Base-by-base conservation (phyloP, 2,888 invertebrate genomes). In the Andrena marginata region DNA sequence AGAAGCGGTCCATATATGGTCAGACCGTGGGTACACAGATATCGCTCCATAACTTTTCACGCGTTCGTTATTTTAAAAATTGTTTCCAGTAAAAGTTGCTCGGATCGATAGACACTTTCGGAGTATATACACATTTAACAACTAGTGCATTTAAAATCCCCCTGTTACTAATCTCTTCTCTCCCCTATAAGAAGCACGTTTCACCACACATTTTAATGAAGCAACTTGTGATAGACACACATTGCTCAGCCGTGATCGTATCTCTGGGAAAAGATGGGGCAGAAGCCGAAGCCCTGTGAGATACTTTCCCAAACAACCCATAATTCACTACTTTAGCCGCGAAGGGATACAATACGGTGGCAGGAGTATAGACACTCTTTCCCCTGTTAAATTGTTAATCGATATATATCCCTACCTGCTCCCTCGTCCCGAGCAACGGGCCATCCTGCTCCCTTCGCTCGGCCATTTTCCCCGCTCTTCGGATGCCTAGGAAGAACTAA, bases 401-500 rank as follows among this genome's bases (percentile, higher is more conserved):
- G 48, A 62, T 60, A 29, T 56, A 54, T 23, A 59, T 70, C 64
- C 13, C 63, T 26, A 77, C 59, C 35, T 59, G 7, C 26, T 65
- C 77, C 35, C 62, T 29, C 56, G 33, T 31, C 31, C 8, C 16
- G 20, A 56, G 23, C 33, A 74, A 60, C 26, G 68, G 68, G 48
- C 26, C 26, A 69, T 51, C 16, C 10, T 29, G 3, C n/a, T 49
- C 49, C 31, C 54, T 23, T 54, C 33, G 62, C 49, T 33, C 56
- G 23, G 2, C n/a, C 16, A 16, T 54, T 64, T 48, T 33, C 64
- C 26, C 74, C 20, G 3, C 4, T n/a, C 56, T 48, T 20, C 75
- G 42, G 10, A 68, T 69, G 16, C 54, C 69, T 7, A 23, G 65
- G 51, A 69, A 76, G 64, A 56, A 80, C 33, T 62, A 85, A 72